phyloP scores from a whole-genome alignment of 2,797 vertebrate genomes.

The Rhinatrema bivittatum region DNA sequence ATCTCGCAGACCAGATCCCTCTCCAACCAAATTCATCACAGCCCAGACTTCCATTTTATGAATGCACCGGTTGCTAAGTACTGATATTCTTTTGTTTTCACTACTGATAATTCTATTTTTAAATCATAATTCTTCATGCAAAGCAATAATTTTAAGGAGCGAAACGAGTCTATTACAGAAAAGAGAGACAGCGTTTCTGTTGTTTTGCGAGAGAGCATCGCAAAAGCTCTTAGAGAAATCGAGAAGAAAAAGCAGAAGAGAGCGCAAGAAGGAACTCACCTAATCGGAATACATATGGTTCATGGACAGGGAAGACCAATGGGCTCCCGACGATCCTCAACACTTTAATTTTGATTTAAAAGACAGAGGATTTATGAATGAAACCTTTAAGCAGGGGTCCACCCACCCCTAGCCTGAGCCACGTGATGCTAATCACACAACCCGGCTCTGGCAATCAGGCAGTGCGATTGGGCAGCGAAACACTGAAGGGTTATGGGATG shows the following conservation, averaged over 20 bases:
- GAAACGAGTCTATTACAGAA: too few relatives aligned
- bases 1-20: too few relatives aligned
- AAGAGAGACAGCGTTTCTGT: too few relatives aligned
- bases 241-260: background rate
- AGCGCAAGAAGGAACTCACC: slow-evolving; percentile 52
- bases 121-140: too few relatives aligned
- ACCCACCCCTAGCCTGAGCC: slow-evolving; percentile 47
- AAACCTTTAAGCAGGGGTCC: slow-evolving; percentile 58
- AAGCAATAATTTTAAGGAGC: too few relatives aligned
- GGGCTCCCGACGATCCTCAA: slow-evolving; percentile 32
- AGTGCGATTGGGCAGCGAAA: background rate
- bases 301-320: slow-evolving; percentile 33
- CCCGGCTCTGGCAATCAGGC: background rate
- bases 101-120: too few relatives aligned
- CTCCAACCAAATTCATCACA: too few relatives aligned
- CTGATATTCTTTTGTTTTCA: too few relatives aligned
- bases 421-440: slow-evolving; percentile 44
- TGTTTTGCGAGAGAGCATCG: too few relatives aligned
- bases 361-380: slow-evolving; percentile 85
- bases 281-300: slow-evolving; percentile 44
- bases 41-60: too few relatives aligned
- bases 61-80: too few relatives aligned
- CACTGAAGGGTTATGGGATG: background rate
- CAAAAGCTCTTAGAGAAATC: too few relatives aligned
- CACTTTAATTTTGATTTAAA: slow-evolving; percentile 59